Base-by-base conservation (phyloP, 2,888 invertebrate genomes). In the Cetonia aurata region DNA sequence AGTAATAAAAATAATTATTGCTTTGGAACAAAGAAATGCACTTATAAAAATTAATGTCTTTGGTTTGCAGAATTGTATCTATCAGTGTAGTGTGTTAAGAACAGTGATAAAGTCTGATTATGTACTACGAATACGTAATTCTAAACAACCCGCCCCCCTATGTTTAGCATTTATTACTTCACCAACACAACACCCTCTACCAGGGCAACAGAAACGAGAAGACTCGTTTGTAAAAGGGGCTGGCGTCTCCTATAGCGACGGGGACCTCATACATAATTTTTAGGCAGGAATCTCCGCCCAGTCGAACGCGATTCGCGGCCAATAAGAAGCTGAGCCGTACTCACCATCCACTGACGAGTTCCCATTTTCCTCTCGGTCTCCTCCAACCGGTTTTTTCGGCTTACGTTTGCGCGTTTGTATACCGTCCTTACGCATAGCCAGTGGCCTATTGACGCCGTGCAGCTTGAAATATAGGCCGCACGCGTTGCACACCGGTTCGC, bases 401-500 rank as follows among this genome's bases (percentile, higher is more conserved):
- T 98, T 98, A 67, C 98, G 90, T 84, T 98, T 98, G 76, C 98
- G 88, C 50, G 98, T 98, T 85, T 97, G 98, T 74, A 98, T 96
- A 69, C 96, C 96, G 81, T 98, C 97, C 83, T 98, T 98, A 76
- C 96, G 91, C 97, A 98, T 98, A 17, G 96, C 95, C 79, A 96
- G 83, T 1, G 98, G 98, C 75, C 98, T 86, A 85, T 95, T 95
- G 69, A 96, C 95, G 73, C 95, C 95, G 85, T 98, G 98, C 75
- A 98, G 88, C 85, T 98, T 98, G 87, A 93, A 98, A 87, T 98
- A 98, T 62, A 98, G 89, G 0, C 98, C 98, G 84, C 98, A 98
- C 12, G 98, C 98, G 87, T 99, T 98, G 88, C 99, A 99, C 50
- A 99, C 99, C 0, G 99, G 98, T 85, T 99, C 98, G 56, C 99